Conservation (phyloP, 2,113 vertebrate species). For the Stictonetta naevosa region DNA sequence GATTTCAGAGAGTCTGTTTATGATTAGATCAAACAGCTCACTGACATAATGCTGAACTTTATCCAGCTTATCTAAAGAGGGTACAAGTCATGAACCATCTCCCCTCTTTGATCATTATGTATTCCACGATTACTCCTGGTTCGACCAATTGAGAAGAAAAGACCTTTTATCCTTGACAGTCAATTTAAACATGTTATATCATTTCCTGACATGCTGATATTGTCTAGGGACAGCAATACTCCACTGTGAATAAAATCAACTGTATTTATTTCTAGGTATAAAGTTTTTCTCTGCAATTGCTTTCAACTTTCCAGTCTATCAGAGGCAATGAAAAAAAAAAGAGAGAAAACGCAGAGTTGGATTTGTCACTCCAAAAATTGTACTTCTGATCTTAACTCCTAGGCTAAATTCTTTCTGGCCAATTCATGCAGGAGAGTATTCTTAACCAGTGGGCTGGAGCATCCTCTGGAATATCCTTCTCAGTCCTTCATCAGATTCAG, state of each 20-base stretch:
- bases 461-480: background rate
- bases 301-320: background rate
- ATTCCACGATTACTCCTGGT: background rate
- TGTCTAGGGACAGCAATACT: background rate
- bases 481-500: background rate
- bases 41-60: conserved; percentile 42
- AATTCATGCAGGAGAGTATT: background rate
- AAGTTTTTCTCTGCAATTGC: background rate
- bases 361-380: background rate
- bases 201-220: background rate
- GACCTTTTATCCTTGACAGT: background rate
- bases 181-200: background rate
- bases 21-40: conserved; percentile 37
- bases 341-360: background rate
- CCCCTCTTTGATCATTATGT: background rate
- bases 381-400: background rate
- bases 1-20: conserved; percentile 33
- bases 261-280: background rate
- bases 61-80: conserved; percentile 6
- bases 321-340: background rate
- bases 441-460: background rate
- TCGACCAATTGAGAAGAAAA: background rate
- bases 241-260: background rate
- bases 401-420: background rate
- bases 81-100: background rate